These are phyloP conservation scores for Epizoanthus scotinus DNA, from an alignment of 92 coral and sea anemone species.

Conservation along the genomic window DNA sequence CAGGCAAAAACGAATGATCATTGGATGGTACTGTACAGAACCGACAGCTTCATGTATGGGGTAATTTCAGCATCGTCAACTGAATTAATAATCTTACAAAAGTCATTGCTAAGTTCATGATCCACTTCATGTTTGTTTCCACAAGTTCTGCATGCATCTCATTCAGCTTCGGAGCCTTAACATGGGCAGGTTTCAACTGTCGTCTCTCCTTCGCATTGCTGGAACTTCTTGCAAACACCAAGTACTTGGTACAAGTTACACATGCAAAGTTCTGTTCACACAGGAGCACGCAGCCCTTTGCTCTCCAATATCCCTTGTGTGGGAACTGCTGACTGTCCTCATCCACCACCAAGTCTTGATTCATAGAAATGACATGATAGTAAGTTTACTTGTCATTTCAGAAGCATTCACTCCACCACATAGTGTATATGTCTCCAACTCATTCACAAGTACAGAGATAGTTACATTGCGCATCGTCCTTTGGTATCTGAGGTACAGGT, in stretches of 20 bases:
- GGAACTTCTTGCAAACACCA: conserved; percentile 34
- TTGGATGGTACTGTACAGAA: conserved; percentile 48
- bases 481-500: conserved; percentile 41
- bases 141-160: conserved; percentile 35
- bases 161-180: conserved; percentile 47
- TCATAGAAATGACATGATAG: conserved; percentile 54
- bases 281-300: conserved; percentile 47
- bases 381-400: conserved; percentile 37
- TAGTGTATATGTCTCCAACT: conserved; percentile 42
- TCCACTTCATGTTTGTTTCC: conserved; percentile 36
- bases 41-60: conserved; percentile 24
- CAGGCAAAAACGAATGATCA: conserved; percentile 49
- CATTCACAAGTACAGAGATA: conserved; percentile 46
- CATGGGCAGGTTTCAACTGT: conserved; percentile 44
- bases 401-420: conserved; percentile 45
- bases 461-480: conserved; percentile 55
- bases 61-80: conserved; percentile 31
- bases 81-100: conserved; percentile 23
- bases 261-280: conserved; percentile 48
- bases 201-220: conserved; percentile 36
- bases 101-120: conserved; percentile 33
- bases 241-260: conserved; percentile 34
- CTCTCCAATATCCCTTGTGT: conserved; percentile 54
- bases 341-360: conserved; percentile 44
- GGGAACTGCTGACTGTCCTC: conserved; percentile 47